A percentile compares a stretch with the other conserved stretches of the same genome.
Evolutionary conservation across 2,797 vertebrate genomes (phyloP).

Genomic region (Scleropages formosus): DNA sequence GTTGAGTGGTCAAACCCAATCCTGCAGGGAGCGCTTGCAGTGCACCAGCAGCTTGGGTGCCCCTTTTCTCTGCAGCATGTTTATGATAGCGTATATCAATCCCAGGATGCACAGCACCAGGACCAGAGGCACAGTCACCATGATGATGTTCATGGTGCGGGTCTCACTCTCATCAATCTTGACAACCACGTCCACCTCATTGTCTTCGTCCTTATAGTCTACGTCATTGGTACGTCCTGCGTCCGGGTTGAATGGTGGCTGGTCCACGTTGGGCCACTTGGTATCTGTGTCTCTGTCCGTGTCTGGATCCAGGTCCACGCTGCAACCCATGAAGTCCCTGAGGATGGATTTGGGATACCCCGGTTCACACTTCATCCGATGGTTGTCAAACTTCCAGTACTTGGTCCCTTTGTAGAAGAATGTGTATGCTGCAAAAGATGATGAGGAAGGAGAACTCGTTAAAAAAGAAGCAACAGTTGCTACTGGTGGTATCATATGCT

Average conservation of each 20-base stretch:
- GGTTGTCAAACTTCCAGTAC: conserved; percentile 96
- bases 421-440: conserved; percentile 74
- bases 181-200: conserved; percentile 82
- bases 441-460: conserved; percentile 10
- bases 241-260: conserved; percentile 72
- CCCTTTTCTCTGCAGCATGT: conserved; percentile 90
- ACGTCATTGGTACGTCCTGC: conserved; percentile 41
- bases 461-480: conserved; percentile 7
- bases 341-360: conserved; percentile 93
- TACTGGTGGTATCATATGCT: neutral
- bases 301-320: conserved; percentile 59
- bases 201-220: conserved; percentile 54
- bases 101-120: conserved; percentile 85
- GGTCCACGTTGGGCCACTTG: conserved; percentile 70
- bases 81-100: conserved; percentile 83
- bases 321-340: conserved; percentile 93
- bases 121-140: conserved; percentile 84
- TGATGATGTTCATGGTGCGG: conserved; percentile 79
- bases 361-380: conserved; percentile 75
- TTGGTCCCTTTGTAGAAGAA: conserved; percentile 91
- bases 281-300: conserved; percentile 60
- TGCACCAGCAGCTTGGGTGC: conserved; percentile 83
- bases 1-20: conserved; percentile 83
- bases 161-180: conserved; percentile 78
- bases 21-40: conserved; percentile 96